These are phyloP conservation scores for Lamellibrachia satsuma DNA, from an alignment of 2,888 invertebrate genomes.

Conservation along the genomic window DNA sequence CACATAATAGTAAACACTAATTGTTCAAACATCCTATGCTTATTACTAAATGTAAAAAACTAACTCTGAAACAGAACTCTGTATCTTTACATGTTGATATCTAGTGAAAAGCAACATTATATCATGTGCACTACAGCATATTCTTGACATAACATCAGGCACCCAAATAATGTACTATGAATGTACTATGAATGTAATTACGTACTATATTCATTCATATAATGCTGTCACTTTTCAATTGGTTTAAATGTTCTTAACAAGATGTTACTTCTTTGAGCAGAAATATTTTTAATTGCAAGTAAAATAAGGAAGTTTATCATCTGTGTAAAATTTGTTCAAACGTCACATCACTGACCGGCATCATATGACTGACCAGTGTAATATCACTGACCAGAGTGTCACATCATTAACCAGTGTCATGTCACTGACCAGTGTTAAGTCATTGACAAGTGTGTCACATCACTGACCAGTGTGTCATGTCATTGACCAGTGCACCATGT, in stretches of 20 bases:
- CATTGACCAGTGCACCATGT: background rate
- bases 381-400: background rate
- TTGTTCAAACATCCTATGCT: background rate
- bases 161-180: background rate
- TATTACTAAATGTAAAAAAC: background rate
- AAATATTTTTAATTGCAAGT: background rate
- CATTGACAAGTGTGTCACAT: background rate
- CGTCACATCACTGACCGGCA: background rate
- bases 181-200: background rate
- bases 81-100: background rate
- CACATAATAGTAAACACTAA: background rate
- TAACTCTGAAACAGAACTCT: background rate
- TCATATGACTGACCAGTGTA: background rate
- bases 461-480: background rate
- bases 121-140: background rate
- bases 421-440: background rate
- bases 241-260: background rate
- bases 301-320: background rate
- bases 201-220: background rate
- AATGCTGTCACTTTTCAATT: background rate
- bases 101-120: too few relatives aligned
- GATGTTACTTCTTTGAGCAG: background rate
- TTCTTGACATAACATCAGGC: background rate
- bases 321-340: too few relatives aligned
- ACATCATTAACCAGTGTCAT: background rate